These are phyloP conservation scores for Microcaecilia unicolor DNA, from an alignment of 2,797 vertebrate genomes.

Conservation along the genomic window DNA sequence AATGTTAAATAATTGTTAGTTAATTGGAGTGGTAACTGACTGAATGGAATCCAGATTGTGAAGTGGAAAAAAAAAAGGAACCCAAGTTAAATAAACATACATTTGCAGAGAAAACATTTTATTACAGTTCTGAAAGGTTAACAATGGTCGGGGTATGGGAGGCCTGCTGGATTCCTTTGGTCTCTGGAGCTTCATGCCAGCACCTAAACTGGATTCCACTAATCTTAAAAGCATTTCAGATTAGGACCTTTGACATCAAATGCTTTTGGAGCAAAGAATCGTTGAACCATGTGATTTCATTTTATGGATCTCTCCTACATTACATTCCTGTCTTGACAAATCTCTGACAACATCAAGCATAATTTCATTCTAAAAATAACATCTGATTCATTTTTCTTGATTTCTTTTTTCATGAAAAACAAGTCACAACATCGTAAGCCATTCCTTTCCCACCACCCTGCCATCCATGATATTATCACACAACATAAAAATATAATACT, in stretches of 20 bases:
- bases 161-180: constrained; percentile 11
- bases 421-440: too few species aligned
- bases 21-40: constrained; percentile 85
- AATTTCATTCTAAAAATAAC: too few species aligned
- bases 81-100: constrained; percentile 67
- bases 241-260: neutral
- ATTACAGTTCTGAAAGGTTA: constrained; percentile 40
- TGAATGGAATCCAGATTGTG: constrained; percentile 72
- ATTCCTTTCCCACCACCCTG: too few species aligned
- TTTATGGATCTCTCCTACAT: neutral
- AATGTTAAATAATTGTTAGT: constrained; percentile 92
- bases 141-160: constrained; percentile 32
- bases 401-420: too few species aligned
- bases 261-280: neutral
- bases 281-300: neutral
- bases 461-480: too few species aligned
- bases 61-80: constrained; percentile 48
- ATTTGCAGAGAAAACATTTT: constrained; percentile 55
- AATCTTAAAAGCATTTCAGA: neutral
- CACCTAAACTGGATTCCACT: neutral
- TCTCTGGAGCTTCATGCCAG: neutral
- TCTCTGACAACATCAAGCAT: constrained; percentile 7
- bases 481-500: too few species aligned
- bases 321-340: neutral
- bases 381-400: too few species aligned